These are phyloP conservation scores for Sebastes fasciatus DNA, from an alignment of 2,113 vertebrate genomes.

Conservation along the genomic window DNA sequence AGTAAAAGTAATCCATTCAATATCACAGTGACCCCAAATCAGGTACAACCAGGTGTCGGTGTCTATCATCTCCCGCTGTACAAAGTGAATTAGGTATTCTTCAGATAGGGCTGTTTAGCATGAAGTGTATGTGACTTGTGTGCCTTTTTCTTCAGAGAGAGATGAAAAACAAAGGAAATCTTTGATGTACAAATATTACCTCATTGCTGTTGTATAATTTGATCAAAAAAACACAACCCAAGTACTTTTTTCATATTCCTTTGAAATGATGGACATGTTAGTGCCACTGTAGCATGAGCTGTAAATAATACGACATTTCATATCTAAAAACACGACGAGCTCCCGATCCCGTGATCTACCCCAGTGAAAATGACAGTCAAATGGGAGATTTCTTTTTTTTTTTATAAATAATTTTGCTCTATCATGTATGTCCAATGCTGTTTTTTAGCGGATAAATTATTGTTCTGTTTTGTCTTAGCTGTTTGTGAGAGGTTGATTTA, in stretches of 20 bases:
- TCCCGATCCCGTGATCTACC: conserved; percentile 51
- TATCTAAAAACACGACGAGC: conserved; percentile 51
- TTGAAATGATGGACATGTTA: conserved; percentile 84
- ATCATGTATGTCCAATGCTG: conserved; percentile 87
- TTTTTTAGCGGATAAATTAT: conserved; percentile 96
- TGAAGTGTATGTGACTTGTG: conserved; percentile 68
- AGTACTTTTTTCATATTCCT: conserved; percentile 82
- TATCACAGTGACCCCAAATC: conserved; percentile 32
- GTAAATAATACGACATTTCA: conserved; percentile 89
- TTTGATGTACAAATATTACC: conserved; percentile 98
- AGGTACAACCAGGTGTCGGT: conserved; percentile 37
- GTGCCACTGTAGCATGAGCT: conserved; percentile 95
- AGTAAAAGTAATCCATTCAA: conserved; percentile 29
- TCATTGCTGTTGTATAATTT: conserved; percentile 94
- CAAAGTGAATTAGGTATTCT: conserved; percentile 49
- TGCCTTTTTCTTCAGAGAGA: conserved; percentile 82
- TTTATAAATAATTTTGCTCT: conserved; percentile 79
- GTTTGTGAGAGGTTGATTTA: conserved; percentile 85
- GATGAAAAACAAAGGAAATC: conserved; percentile 86
- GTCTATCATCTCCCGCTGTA: conserved; percentile 48
- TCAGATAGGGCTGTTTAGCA: conserved; percentile 66
- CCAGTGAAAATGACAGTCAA: conserved; percentile 78
- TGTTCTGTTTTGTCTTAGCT: conserved; percentile 87
- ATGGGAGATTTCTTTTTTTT: conserved; percentile 82
- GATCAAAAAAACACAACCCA: conserved; percentile 78